Base-by-base conservation (phyloP, 64 coral and sea anemone genomes). In the Trachythela sp. region DNA sequence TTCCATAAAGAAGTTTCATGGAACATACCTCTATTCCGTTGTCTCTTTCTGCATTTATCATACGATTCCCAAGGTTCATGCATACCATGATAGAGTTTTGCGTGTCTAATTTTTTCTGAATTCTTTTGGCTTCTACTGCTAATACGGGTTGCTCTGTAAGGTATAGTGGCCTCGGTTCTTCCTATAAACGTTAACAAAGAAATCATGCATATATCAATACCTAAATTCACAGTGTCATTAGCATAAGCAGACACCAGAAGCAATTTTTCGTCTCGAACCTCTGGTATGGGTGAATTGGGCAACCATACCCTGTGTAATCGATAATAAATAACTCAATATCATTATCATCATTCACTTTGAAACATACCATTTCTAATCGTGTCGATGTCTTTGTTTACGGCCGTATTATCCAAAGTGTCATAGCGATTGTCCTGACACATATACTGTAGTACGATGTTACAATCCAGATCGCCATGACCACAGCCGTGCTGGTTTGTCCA, bases 41-140 rank as follows among this genome's bases (percentile, higher is more conserved):
- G 84, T 35, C 95, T 77, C 22, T 90, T 56, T 33, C 64, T 90
- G 68, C 95, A 97, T 45, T 94, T 97, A 54, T 97, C 95, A 49
- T 97, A 97, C 93, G 86, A 97, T 48, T 92, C 92, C 93, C 93
- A 97, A 40, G 93, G 92, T 29, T 97, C 95, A 50, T 94, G 90
- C 32, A 94, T 52, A 14, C 89, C 93, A 31, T 36, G 14, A 3
- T 95, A 42, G 33, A 85, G 67, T 89, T 91, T 51, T 14, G 20
- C 37, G 84, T 56, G 88, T 48, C 29, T 1, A 39, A 68, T 10
- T 37, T 87, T 0, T 26, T 49, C 17, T 88, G 83, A 2, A 48
- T 31, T 24, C 29, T 72, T 8, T 11, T 11, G 22, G 13, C 13
- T 35, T 26, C 10, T 26, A 24, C 72, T 18, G 26, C 89, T 31